Evolutionary conservation across 2,113 vertebrate species (phyloP).

Genomic region (Thermophis baileyi): DNA sequence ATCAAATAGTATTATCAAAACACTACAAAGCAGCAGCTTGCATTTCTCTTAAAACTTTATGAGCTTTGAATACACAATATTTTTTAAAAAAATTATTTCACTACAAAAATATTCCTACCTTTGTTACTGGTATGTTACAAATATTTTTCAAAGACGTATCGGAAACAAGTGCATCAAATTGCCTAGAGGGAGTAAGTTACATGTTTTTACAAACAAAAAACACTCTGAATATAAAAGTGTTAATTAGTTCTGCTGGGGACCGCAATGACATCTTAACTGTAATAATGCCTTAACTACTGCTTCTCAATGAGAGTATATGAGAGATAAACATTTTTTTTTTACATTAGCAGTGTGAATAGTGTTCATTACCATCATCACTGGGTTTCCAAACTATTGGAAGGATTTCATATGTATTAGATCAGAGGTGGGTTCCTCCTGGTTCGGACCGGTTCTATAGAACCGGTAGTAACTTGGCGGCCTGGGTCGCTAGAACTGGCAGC

Average conservation of each 20-base stretch:
- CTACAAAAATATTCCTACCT: background rate
- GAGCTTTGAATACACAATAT: background rate
- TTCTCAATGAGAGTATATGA: background rate
- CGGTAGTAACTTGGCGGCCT: too few relatives aligned
- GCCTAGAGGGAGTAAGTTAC: background rate
- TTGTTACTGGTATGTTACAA: background rate
- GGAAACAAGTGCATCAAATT: background rate
- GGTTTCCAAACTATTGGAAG: background rate
- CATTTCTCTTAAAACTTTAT: background rate
- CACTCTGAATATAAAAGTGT: background rate
- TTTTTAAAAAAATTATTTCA: background rate
- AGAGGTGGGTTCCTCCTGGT: too few relatives aligned
- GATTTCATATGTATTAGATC: background rate
- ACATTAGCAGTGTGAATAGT: background rate
- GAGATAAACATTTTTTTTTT: background rate
- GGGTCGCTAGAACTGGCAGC: too few relatives aligned
- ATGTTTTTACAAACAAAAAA: background rate
- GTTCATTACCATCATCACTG: background rate
- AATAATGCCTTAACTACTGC: background rate
- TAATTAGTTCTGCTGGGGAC: slow-evolving; percentile 40
- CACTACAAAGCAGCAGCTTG: background rate
- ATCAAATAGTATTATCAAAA: background rate
- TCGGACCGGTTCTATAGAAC: too few relatives aligned
- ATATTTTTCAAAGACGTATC: background rate
- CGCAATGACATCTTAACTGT: background rate